Evolutionary conservation across 2,888 invertebrate species (phyloP), one percentile per base, ranked within the genome.

Genomic region (Sinohyriopsis cumingii): DNA sequence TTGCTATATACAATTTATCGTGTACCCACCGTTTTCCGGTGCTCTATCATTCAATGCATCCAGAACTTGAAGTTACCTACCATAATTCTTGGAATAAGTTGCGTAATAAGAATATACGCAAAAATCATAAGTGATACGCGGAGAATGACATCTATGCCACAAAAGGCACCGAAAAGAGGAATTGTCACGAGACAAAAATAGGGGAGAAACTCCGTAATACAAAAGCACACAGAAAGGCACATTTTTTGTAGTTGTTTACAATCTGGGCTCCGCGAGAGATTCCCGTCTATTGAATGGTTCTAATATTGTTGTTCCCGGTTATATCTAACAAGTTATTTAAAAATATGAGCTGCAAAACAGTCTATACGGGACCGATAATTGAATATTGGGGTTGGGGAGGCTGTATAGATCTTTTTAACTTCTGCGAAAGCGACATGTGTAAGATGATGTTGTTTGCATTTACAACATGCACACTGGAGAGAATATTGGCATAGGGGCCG

Each of bases 111-210:
- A 33, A 79, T 78, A 72, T 83, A 84, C 15, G 81, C 24, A 71
- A 77, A 79, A 63, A 86, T 69, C 22, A 84, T 69, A 9, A 86
- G 63, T 4, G 86, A 85, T 55, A 84, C 62, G 54, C 85, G 71
- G 59, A 84, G 69, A 67, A 83, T 80, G 19, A 81, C 68, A 25
- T 84, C 85, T 55, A 80, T 75, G 18, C 86, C 86, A 64, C 79
- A 80, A 72, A 86, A 86, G 19, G 84, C 81, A 9, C 86, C 86
- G 65, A 82, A 79, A 55, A 86, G 69, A 9, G 86, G 86, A 24
- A 85, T 71, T 28, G 83, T 81, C 24, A 85, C 84, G 24, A 86
- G 78, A 59, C 79, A 80, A 18, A 86, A 62, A 63, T 82, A 86
- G 0, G 85, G 83, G 28, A 86, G 66, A 68, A 84, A 79, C 61